phyloP scores from a whole-genome alignment of 2,797 vertebrate genomes.

The Chaenodraco wilsoni region DNA sequence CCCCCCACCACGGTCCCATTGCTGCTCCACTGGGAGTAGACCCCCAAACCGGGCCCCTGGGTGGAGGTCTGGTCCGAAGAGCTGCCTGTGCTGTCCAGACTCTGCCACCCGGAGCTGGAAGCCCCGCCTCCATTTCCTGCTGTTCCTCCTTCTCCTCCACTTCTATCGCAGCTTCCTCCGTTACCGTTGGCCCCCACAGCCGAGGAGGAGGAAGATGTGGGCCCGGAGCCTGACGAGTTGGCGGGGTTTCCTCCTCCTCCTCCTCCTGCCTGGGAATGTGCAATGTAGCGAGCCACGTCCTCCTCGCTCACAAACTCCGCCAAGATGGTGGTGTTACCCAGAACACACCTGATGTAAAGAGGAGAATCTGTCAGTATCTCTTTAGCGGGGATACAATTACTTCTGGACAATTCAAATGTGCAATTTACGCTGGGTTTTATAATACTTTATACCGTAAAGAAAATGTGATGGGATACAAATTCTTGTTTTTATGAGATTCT shows the following conservation, averaged over 20 bases:
- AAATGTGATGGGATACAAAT: too few species aligned
- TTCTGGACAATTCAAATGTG: background rate
- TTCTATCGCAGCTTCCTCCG: conserved; percentile 70
- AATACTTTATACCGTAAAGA: too few species aligned
- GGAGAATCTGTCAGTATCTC: background rate
- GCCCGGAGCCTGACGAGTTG: conserved; percentile 62
- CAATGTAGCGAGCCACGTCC: conserved; percentile 96
- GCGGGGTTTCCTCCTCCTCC: conserved; percentile 60
- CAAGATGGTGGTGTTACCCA: conserved; percentile 99
- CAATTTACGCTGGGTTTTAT: background rate
- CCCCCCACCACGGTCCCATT: conserved; percentile 78
- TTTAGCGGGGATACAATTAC: too few species aligned
- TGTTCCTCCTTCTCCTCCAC: conserved; percentile 67
- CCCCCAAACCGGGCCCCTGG: conserved; percentile 87
- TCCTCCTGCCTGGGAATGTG: conserved; percentile 92
- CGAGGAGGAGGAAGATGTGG: conserved; percentile 41
- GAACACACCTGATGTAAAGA: conserved; percentile 90
- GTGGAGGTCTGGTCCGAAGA: conserved; percentile 83
- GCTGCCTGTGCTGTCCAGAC: conserved; percentile 90
- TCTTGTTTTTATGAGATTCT: background rate
- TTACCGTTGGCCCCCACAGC: conserved; percentile 58
- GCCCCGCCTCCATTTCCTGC: conserved; percentile 64
- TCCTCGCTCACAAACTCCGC: conserved; percentile 99
- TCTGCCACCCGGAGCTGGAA: conserved; percentile 89
- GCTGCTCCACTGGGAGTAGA: conserved; percentile 97